Base-by-base conservation (phyloP, 2,888 invertebrate species). In the Craniophora ligustri region DNA sequence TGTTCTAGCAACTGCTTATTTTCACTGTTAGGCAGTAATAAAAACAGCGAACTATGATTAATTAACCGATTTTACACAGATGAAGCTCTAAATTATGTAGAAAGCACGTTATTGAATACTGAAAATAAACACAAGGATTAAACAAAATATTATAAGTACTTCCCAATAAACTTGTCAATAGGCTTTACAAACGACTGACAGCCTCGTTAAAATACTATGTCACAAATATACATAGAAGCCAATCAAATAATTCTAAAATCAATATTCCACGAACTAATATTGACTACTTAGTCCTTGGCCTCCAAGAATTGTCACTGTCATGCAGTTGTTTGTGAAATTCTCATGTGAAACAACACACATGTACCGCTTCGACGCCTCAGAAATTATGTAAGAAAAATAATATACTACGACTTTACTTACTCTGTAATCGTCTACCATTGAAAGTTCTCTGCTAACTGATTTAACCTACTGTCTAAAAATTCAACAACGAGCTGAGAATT, bases 301-400 rank as follows among this genome's bases (percentile, higher is more conserved):
- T 73, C 64, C 49, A 53, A 48, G 42, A 45, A 44, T 41, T 32
- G 46, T 40, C 48, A 44, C 35, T 36, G 46, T 38, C 48, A 35
- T 51, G 38, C 42, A 57, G 30, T 42, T 41, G 46, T 36, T 73
- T 40, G 53, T 58, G 45, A 64, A 59, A 51, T 72, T 57, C 45
- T 47, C 42, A 41, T 65, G 69, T 36, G 70, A 75, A 72, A 21
- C 46, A 18, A 36, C 21, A 45, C 64, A 65, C 28, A 42, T 67
- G 63, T 6, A 15, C 35, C 21, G 26, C 18, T 40, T 34, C 39
- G 50, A 62, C 49, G 56, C 26, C 42, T 30, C 41, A 61, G 55
- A 38, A 41, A 35, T 19, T 42, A 21, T 42, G 32, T 36, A n/a
- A n/a, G n/a, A n/a, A n/a, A n/a, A n/a, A n/a, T n/a, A n/a, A n/a